Evolutionary conservation across 2,888 invertebrate species (phyloP).

Genomic region (Lucinisca nassula): DNA sequence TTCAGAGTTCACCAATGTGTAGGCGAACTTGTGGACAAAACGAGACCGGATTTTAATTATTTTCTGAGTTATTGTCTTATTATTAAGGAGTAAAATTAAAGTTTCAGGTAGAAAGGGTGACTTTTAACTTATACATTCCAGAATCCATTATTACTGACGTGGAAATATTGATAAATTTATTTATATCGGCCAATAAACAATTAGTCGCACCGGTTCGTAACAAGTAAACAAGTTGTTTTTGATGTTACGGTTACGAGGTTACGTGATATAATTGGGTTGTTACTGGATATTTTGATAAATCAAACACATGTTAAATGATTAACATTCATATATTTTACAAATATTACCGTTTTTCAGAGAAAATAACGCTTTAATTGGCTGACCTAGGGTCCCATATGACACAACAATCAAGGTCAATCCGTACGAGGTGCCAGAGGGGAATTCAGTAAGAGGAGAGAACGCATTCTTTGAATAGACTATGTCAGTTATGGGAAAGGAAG

Average conservation of each 20-base stretch:
- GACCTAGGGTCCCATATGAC: constrained; percentile 45
- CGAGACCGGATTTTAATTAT: constrained; percentile 21
- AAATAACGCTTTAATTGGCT: background rate
- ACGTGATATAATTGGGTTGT: background rate
- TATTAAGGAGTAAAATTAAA: background rate
- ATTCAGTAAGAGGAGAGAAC: background rate
- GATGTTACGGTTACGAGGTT: background rate
- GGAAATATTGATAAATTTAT: background rate
- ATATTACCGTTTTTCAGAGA: background rate
- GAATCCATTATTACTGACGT: background rate
- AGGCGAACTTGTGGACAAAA: constrained; percentile 58
- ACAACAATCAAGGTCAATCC: constrained; percentile 45
- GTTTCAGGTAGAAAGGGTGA: background rate
- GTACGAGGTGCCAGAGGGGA: constrained; percentile 33
- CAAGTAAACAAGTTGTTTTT: constrained; percentile 3
- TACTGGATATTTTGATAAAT: background rate
- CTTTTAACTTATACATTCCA: background rate
- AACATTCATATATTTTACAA: too few species aligned
- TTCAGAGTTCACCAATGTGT: constrained; percentile 73
- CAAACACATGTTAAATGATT: background rate
- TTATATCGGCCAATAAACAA: background rate
- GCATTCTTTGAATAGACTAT: constrained; percentile 54
- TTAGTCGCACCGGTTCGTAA: constrained; percentile 1
- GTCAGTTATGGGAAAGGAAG: constrained; percentile 83
- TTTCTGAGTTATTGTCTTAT: constrained; percentile 29